Percentiles rank a stretch among this genome's conserved stretches.
phyloP scores from a whole-genome alignment of 2,888 invertebrate species.

The Cetonia aurata region DNA sequence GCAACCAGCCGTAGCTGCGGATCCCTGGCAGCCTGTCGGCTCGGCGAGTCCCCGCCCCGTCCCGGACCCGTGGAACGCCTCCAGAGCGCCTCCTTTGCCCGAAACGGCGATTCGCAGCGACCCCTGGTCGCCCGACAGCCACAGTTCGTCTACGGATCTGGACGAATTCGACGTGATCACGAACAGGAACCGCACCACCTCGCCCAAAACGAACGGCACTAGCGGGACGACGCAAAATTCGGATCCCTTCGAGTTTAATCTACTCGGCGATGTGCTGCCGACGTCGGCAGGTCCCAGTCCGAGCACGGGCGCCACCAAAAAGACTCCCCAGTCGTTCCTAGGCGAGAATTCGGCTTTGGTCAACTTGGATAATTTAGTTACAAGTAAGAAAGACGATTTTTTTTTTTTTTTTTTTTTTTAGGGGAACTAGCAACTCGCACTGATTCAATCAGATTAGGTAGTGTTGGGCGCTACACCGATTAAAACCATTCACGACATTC shows the following conservation, averaged over 20 bases:
- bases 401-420: no score
- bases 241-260: slow-evolving; percentile 80
- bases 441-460: no score
- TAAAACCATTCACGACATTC: no score
- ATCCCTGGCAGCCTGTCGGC: slow-evolving; percentile 73
- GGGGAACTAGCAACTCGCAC: no score
- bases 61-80: slow-evolving; percentile 55
- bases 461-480: no score
- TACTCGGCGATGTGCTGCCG: slow-evolving; percentile 71
- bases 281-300: slow-evolving; percentile 60
- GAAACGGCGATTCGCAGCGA: slow-evolving; percentile 62
- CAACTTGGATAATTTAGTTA: slow-evolving; percentile 96
- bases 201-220: slow-evolving; percentile 57
- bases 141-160: slow-evolving; percentile 75
- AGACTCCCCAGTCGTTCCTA: slow-evolving; percentile 95
- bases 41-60: slow-evolving; percentile 32
- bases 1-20: slow-evolving; percentile 61
- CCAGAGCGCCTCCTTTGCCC: slow-evolving; percentile 57
- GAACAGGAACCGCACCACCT: slow-evolving; percentile 72
- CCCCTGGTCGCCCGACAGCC: slow-evolving; percentile 69
- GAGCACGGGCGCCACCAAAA: slow-evolving; percentile 76
- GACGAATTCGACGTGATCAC: slow-evolving; percentile 91
- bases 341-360: slow-evolving; percentile 97
- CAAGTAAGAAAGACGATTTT: no score
- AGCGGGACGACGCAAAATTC: slow-evolving; percentile 63